Evolutionary conservation across 2,888 invertebrate genomes (phyloP).

Genomic region (Cheilosia soror): DNA sequence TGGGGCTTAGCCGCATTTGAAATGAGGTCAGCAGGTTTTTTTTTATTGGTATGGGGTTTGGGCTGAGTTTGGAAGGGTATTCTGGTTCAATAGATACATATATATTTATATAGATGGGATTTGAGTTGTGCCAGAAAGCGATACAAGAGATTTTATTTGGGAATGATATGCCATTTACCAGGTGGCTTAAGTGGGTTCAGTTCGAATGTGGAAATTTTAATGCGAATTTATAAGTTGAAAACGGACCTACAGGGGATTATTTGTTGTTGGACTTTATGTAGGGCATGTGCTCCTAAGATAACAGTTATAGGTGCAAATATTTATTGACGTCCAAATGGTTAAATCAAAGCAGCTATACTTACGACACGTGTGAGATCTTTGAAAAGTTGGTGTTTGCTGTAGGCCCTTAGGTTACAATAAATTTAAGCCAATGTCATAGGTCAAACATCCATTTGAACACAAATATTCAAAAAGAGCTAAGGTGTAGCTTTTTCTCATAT

Average conservation of each 20-base stretch:
- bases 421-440: too few species aligned
- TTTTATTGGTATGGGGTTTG: not conserved
- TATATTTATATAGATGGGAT: not conserved
- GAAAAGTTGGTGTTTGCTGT: too few species aligned
- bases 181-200: slow-evolving; percentile 14
- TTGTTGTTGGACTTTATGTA: not conserved
- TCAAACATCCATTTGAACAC: too few species aligned
- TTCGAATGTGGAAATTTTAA: not conserved
- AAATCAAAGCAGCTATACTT: not conserved
- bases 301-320: not conserved
- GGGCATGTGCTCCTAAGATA: not conserved
- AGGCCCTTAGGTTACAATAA: too few species aligned
- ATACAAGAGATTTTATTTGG: slow-evolving; percentile 17
- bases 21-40: slow-evolving; percentile 49
- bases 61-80: not conserved
- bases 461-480: too few species aligned
- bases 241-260: slow-evolving; percentile 1
- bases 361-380: too few species aligned
- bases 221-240: slow-evolving; percentile 20
- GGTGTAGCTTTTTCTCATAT: too few species aligned
- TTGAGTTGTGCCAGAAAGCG: slow-evolving; percentile 14
- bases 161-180: slow-evolving; percentile 29
- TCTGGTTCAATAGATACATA: not conserved
- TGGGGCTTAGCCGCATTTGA: slow-evolving; percentile 44
- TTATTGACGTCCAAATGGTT: not conserved